Evolutionary conservation across 2,113 vertebrate genomes (phyloP).

Genomic region (Thunnus maccoyii): DNA sequence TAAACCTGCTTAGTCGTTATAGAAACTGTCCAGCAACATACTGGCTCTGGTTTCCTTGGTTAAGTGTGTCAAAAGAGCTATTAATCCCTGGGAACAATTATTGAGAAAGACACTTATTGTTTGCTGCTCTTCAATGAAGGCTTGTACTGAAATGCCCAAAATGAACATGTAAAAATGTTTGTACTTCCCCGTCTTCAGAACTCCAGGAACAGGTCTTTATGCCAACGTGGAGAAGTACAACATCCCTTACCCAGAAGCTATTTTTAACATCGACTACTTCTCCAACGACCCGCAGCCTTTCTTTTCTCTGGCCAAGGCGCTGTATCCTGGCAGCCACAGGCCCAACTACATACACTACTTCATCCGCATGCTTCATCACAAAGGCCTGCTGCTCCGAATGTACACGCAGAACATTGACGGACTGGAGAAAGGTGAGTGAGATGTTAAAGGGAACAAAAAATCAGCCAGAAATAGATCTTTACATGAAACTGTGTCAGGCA

Average conservation of each 20-base stretch:
- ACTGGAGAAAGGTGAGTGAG: conserved; percentile 83
- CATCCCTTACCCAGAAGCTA: conserved; percentile 84
- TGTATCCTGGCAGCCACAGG: conserved; percentile 83
- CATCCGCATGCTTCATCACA: conserved; percentile 84
- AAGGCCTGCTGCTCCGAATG: conserved; percentile 85
- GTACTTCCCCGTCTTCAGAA: conserved; percentile 61
- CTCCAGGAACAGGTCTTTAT: conserved; percentile 86
- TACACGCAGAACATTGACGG: conserved; percentile 91
- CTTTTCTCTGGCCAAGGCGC: conserved; percentile 84
- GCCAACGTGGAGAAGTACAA: conserved; percentile 86
- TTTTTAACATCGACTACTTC: conserved; percentile 87
- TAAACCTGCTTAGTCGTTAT: neutral
- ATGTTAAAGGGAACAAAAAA: neutral
- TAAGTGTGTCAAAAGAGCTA: too few species aligned
- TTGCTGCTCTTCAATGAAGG: too few species aligned
- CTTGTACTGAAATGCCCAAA: neutral
- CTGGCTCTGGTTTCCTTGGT: too few species aligned
- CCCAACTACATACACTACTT: conserved; percentile 81
- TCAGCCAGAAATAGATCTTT: neutral
- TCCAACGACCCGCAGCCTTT: conserved; percentile 81
- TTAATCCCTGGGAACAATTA: too few species aligned
- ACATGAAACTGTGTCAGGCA: too few species aligned
- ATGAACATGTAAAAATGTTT: neutral
- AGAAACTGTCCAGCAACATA: neutral
- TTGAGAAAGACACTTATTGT: too few species aligned